Conservation (phyloP, 2,888 invertebrate genomes). For the Ptilodon capucinus region DNA sequence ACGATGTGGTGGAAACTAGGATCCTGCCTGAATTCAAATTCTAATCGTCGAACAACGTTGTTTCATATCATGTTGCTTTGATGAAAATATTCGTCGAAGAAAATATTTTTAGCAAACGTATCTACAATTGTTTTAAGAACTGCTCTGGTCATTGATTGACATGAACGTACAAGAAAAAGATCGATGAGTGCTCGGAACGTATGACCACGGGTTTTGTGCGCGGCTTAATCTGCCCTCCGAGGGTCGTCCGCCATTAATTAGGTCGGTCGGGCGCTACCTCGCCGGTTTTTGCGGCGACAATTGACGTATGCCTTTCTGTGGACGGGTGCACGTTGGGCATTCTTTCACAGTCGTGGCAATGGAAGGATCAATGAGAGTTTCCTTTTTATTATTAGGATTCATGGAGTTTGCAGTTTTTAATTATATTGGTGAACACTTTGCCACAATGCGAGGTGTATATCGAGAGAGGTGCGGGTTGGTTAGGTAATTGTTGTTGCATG, state of each 20-base stretch:
- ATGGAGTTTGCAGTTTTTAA: no score
- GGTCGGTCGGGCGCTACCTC: conserved; percentile 55
- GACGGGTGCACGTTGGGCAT: not conserved
- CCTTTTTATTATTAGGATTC: not conserved
- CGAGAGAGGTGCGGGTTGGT: no score
- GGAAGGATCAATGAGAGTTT: not conserved
- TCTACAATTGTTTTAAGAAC: conserved; percentile 3
- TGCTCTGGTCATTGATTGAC: conserved; percentile 28
- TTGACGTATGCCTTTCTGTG: conserved; percentile 51
- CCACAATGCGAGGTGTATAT: no score
- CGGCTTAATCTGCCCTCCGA: conserved; percentile 66
- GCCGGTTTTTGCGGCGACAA: conserved; percentile 66
- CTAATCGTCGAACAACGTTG: no score
- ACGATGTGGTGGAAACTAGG: no score
- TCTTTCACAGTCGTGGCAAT: not conserved
- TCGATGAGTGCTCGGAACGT: conserved; percentile 47
- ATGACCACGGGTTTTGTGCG: conserved; percentile 69
- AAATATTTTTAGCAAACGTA: no score
- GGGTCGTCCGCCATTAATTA: conserved; percentile 68
- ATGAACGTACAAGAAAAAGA: conserved; percentile 50
- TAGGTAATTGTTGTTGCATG: no score
- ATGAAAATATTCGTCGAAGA: no score
- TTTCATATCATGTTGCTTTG: no score
- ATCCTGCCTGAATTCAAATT: no score
- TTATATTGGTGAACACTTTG: no score